These are phyloP conservation scores for Mystacides longicornis DNA, from an alignment of 2,888 invertebrate species.

Conservation along the genomic window DNA sequence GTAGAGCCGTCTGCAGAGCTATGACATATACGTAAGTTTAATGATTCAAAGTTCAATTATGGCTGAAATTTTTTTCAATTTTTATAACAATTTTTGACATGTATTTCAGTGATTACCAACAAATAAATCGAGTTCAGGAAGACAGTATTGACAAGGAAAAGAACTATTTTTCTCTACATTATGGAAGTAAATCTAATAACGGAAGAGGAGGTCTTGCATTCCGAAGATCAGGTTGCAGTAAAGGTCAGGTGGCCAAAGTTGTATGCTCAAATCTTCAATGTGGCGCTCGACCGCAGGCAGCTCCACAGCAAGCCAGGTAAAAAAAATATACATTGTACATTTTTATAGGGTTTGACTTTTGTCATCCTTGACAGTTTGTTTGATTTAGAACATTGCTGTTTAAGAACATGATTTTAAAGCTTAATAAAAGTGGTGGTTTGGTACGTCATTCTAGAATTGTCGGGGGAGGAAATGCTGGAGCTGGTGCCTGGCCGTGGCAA, in stretches of 20 bases:
- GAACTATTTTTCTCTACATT: constrained; percentile 55
- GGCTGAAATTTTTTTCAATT: background rate
- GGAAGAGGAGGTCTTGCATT: constrained; percentile 59
- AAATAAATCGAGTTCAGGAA: constrained; percentile 33
- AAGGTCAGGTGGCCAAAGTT: constrained; percentile 57
- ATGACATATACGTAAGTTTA: constrained; percentile 66
- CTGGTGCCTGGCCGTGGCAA: constrained; percentile 81
- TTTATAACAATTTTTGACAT: background rate
- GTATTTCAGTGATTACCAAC: constrained; percentile 36
- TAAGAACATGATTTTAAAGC: constrained; percentile 18
- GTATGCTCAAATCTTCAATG: constrained; percentile 63
- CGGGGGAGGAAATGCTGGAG: constrained; percentile 67
- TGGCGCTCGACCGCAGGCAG: constrained; percentile 60
- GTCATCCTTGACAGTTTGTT: too few species aligned
- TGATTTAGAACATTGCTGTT: constrained; percentile 6
- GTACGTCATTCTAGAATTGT: constrained; percentile 60
- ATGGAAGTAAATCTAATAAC: constrained; percentile 45
- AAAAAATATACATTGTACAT: too few species aligned
- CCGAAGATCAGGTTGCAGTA: constrained; percentile 53
- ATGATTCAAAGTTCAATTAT: background rate
- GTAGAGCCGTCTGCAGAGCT: constrained; percentile 66
- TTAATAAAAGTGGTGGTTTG: constrained; percentile 19
- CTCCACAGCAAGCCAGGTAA: constrained; percentile 61
- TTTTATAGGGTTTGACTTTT: too few species aligned
- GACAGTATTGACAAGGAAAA: constrained; percentile 28